Percentiles rank a stretch among this genome's conserved stretches.
phyloP scores from a whole-genome alignment of 2,113 vertebrate genomes.

The Rhabdornis inornatus region DNA sequence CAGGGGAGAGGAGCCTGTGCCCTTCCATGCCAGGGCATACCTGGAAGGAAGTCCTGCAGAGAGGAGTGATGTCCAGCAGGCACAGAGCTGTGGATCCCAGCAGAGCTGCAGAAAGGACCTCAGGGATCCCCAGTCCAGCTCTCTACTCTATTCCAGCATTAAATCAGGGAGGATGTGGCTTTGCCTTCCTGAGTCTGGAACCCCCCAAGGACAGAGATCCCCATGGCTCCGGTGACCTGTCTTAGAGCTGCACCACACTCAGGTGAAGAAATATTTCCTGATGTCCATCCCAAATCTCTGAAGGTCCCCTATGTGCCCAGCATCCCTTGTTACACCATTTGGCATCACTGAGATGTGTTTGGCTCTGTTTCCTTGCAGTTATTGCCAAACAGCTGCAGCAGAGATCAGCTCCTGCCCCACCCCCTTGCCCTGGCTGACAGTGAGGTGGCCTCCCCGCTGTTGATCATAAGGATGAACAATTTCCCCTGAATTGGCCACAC shows the following conservation, averaged over 20 bases:
- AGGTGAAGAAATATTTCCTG: background rate
- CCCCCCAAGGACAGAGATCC: background rate
- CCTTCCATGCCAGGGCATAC: fast-evolving
- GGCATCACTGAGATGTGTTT: background rate
- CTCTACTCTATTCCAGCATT: background rate
- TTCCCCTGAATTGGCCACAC: background rate
- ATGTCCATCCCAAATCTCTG: background rate
- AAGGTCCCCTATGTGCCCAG: background rate
- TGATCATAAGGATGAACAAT: background rate
- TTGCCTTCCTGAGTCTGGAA: background rate
- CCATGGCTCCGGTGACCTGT: background rate
- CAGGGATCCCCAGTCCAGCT: background rate
- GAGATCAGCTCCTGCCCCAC: background rate
- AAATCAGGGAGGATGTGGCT: background rate
- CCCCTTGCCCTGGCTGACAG: background rate
- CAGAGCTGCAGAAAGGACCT: background rate
- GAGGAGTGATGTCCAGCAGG: background rate
- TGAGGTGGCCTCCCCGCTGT: background rate
- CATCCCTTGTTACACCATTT: background rate
- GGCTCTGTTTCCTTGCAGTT: background rate
- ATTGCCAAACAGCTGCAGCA: background rate
- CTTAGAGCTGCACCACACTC: background rate
- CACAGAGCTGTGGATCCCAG: background rate
- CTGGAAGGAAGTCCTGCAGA: background rate
- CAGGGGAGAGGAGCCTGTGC: background rate